Evolutionary conservation across 2,888 invertebrate genomes (phyloP).

Genomic region (Geotrupes spiniger): DNA sequence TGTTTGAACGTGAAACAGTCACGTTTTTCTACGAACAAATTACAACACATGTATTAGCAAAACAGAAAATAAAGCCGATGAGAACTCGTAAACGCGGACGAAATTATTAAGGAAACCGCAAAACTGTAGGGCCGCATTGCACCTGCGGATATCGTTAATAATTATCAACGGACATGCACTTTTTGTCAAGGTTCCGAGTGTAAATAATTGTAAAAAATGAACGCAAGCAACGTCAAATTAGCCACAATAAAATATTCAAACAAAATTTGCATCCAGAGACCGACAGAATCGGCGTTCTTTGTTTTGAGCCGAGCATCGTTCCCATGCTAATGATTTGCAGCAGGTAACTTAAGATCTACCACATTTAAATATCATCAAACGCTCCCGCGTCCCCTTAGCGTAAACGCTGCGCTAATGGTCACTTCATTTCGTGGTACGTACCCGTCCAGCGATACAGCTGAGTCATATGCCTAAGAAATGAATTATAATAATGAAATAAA

Average conservation of each 20-base stretch:
- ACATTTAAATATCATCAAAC: constrained; percentile 30
- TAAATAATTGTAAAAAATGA: constrained; percentile 12
- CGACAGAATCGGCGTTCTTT: constrained; percentile 17
- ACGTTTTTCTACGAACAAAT: constrained; percentile 22
- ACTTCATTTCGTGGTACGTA: constrained; percentile 9
- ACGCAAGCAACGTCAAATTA: constrained; percentile 5
- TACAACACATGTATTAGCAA: constrained; percentile 21
- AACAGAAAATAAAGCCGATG: constrained; percentile 22
- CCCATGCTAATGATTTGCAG: constrained; percentile 47
- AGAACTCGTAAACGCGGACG: constrained; percentile 9
- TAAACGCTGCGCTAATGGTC: constrained; percentile 8
- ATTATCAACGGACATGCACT: constrained; percentile 24
- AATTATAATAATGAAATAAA: constrained; percentile 53
- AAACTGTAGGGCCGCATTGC: constrained; percentile 25
- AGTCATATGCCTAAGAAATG: constrained; percentile 33
- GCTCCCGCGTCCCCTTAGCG: neutral
- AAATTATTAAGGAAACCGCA: constrained; percentile 30
- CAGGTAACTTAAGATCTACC: constrained; percentile 35
- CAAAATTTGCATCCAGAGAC: constrained; percentile 4
- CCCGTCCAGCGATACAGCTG: constrained; percentile 12
- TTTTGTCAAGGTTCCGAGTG: constrained; percentile 9
- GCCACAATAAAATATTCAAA: constrained; percentile 7
- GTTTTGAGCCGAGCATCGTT: constrained; percentile 29
- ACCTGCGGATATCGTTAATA: constrained; percentile 37
- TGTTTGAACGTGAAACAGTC: no score